Conservation (phyloP, 2,888 invertebrate genomes). For the Tromatobia lineatoria region DNA sequence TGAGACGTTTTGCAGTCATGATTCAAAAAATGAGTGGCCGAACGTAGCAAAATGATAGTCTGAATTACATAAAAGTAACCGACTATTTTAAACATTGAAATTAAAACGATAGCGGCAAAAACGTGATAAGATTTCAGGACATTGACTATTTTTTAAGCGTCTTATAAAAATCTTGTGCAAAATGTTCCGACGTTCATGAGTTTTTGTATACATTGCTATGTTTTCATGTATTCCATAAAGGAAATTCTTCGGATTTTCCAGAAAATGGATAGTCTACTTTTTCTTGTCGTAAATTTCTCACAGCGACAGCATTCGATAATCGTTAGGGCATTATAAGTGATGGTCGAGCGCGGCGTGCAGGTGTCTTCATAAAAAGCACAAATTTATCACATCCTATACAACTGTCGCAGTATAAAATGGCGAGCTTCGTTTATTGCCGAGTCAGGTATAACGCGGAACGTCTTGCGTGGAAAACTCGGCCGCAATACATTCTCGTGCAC, state of each 20-base stretch:
- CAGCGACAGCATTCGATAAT: slow-evolving; percentile 21
- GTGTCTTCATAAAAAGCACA: slow-evolving; percentile 28
- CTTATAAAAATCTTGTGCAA: neutral
- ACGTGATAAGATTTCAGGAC: neutral
- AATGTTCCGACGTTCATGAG: neutral
- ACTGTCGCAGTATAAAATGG: slow-evolving; percentile 13
- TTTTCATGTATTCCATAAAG: neutral
- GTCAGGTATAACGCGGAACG: slow-evolving; percentile 8
- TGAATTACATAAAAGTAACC: neutral
- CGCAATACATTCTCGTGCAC: neutral
- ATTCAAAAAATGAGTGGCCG: too few relatives aligned
- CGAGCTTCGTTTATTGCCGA: slow-evolving; percentile 26
- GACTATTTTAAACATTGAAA: neutral
- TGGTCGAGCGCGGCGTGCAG: neutral
- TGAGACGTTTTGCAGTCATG: too few relatives aligned
- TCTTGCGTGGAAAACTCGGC: slow-evolving; percentile 8
- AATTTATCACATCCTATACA: slow-evolving; percentile 26
- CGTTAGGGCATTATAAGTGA: neutral
- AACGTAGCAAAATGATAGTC: too few relatives aligned
- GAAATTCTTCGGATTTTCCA: neutral
- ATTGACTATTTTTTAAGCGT: neutral
- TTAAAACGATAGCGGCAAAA: neutral
- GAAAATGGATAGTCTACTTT: neutral
- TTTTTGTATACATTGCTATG: neutral
- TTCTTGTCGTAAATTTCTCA: slow-evolving; percentile 2